phyloP scores from a whole-genome alignment of 2,888 invertebrate species.

The Pardosa pseudoannulata region DNA sequence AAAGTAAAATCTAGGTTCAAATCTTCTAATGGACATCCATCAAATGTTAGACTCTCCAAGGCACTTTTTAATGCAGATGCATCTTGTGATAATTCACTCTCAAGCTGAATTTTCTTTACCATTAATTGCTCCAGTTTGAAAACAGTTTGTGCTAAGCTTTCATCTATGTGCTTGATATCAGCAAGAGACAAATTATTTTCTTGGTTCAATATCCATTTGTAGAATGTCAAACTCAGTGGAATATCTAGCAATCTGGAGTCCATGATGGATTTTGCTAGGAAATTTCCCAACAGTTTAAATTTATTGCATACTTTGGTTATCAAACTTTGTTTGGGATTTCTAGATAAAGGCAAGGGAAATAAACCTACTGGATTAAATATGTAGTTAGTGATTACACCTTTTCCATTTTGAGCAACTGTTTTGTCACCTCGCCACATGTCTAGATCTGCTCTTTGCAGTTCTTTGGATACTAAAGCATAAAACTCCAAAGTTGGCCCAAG shows the following conservation, averaged over 20 bases:
- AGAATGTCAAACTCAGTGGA: conserved; percentile 94
- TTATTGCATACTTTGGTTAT: conserved; percentile 91
- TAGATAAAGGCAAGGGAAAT: conserved; percentile 91
- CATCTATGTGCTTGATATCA: conserved; percentile 90
- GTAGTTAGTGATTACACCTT: conserved; percentile 77
- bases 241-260: conserved; percentile 99
- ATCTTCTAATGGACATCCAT: conserved; percentile 92
- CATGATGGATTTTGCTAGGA: conserved; percentile 99
- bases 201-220: conserved; percentile 96
- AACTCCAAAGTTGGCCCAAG: conserved; percentile 97
- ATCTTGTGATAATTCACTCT: conserved; percentile 30
- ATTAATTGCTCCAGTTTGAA: conserved; percentile 78
- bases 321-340: conserved; percentile 85
- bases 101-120: conserved; percentile 77
- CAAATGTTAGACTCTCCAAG: conserved; percentile 83
- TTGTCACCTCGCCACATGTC: conserved; percentile 92
- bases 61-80: conserved; percentile 20
- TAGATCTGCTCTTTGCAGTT: conserved; percentile 93
- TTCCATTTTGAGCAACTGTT: conserved; percentile 71
- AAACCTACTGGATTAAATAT: conserved; percentile 89
- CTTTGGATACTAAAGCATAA: conserved; percentile 95
- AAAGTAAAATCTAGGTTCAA: conserved; percentile 95
- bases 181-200: conserved; percentile 86
- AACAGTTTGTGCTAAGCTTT: conserved; percentile 85
- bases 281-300: conserved; percentile 97